phyloP scores from a whole-genome alignment of 2,888 invertebrate species.

The Orthosia gothica region DNA sequence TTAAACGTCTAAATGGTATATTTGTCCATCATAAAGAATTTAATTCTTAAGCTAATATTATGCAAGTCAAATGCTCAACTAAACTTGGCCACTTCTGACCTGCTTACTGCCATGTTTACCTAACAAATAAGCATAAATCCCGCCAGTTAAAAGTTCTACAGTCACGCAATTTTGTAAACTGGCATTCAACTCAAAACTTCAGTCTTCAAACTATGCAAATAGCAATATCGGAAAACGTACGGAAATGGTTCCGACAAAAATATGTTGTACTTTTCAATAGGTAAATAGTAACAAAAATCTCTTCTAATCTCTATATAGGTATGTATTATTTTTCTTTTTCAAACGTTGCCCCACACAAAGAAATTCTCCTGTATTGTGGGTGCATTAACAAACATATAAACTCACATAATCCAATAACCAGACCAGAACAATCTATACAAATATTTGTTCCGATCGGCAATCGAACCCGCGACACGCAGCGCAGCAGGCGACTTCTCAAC shows the following conservation, averaged over 20 bases:
- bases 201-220: constrained; percentile 1
- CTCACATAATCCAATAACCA: too few relatives aligned
- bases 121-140: constrained; percentile 45
- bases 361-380: too few relatives aligned
- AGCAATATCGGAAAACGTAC: constrained; percentile 10
- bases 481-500: too few relatives aligned
- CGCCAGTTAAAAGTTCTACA: constrained; percentile 42
- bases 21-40: background rate
- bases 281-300: too few relatives aligned
- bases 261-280: background rate
- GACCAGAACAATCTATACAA: too few relatives aligned
- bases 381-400: too few relatives aligned
- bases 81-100: constrained; percentile 21
- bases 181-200: constrained; percentile 23
- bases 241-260: background rate
- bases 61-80: constrained; percentile 4
- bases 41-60: background rate
- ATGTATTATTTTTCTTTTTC: too few relatives aligned
- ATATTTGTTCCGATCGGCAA: too few relatives aligned
- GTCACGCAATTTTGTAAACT: constrained; percentile 44
- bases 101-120: constrained; percentile 12
- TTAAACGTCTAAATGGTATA: background rate
- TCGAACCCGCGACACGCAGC: too few relatives aligned
- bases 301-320: too few relatives aligned
- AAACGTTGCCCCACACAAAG: too few relatives aligned